These are phyloP conservation scores for Glaucopsyche alexis DNA, from an alignment of 2,888 invertebrate genomes.

Conservation along the genomic window DNA sequence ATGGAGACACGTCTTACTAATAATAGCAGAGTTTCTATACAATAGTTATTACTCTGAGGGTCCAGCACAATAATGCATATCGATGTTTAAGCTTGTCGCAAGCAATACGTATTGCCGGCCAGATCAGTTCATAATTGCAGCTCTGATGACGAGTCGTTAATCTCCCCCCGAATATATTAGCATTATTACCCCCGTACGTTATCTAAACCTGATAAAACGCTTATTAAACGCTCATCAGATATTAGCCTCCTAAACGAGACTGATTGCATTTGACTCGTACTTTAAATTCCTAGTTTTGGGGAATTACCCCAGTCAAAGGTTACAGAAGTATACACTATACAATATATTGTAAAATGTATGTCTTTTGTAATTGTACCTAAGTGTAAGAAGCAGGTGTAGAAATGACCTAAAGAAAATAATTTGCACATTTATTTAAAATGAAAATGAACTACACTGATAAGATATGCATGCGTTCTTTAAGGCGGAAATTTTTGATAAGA, in stretches of 20 bases:
- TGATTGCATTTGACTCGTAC: not conserved
- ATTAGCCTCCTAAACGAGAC: not conserved
- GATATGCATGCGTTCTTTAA: too few species aligned
- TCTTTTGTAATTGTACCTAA: too few species aligned
- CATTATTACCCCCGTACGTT: constrained; percentile 62
- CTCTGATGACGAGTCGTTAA: constrained; percentile 69
- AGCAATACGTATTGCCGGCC: constrained; percentile 22
- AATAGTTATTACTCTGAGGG: not conserved
- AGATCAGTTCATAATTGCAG: constrained; percentile 58
- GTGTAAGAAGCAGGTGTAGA: too few species aligned
- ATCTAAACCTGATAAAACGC: constrained; percentile 53
- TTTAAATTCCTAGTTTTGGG: not conserved
- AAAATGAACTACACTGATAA: too few species aligned
- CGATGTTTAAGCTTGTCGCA: not conserved
- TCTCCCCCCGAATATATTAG: constrained; percentile 73
- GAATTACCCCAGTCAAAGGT: not conserved
- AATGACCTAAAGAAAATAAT: too few species aligned
- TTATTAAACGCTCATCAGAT: not conserved
- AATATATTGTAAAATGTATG: too few species aligned
- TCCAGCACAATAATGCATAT: not conserved
- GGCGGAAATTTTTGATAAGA: too few species aligned
- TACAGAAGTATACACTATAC: too few species aligned
- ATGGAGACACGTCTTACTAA: too few species aligned
- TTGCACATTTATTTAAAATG: too few species aligned
- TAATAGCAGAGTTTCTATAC: too few species aligned